These are phyloP conservation scores for Epistrophe grossulariae DNA, from an alignment of 2,888 invertebrate genomes.

Conservation along the genomic window DNA sequence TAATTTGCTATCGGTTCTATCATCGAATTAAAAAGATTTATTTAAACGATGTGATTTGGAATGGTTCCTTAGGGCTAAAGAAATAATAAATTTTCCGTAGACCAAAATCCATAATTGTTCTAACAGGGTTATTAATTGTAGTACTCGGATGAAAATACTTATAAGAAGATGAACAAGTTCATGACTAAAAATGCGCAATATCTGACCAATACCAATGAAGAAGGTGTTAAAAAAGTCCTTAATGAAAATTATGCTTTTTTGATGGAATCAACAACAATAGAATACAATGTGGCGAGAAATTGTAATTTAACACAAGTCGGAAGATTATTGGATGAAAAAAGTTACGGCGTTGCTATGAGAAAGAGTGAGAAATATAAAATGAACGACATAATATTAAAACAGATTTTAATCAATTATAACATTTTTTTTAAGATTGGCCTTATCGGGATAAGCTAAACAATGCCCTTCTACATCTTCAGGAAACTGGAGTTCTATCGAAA, in stretches of 20 bases:
- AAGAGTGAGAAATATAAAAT: conserved; percentile 84
- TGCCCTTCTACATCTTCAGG: conserved; percentile 93
- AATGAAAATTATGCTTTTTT: conserved; percentile 88
- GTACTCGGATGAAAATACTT: conserved; percentile 90
- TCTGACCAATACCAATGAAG: conserved; percentile 84
- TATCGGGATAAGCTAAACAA: conserved; percentile 91
- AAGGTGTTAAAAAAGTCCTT: conserved; percentile 85
- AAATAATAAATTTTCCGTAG: neutral
- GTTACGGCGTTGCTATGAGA: conserved; percentile 89
- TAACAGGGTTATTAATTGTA: conserved; percentile 61
- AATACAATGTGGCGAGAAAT: conserved; percentile 88
- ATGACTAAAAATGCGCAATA: conserved; percentile 88
- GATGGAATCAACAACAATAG: conserved; percentile 91
- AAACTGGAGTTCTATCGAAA: conserved; percentile 90
- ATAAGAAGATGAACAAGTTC: conserved; percentile 91
- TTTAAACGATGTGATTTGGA: neutral
- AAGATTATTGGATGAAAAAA: conserved; percentile 88
- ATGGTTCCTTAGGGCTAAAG: neutral
- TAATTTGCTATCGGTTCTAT: too few relatives aligned
- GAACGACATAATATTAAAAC: neutral
- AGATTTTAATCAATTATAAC: neutral
- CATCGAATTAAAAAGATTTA: too few relatives aligned
- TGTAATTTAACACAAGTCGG: conserved; percentile 87
- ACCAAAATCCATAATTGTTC: neutral
- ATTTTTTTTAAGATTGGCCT: conserved; percentile 80